Evolutionary conservation across 2,113 vertebrate species (phyloP), one percentile per base, ranked within the genome.

Genomic region (Nematolebias whitei): DNA sequence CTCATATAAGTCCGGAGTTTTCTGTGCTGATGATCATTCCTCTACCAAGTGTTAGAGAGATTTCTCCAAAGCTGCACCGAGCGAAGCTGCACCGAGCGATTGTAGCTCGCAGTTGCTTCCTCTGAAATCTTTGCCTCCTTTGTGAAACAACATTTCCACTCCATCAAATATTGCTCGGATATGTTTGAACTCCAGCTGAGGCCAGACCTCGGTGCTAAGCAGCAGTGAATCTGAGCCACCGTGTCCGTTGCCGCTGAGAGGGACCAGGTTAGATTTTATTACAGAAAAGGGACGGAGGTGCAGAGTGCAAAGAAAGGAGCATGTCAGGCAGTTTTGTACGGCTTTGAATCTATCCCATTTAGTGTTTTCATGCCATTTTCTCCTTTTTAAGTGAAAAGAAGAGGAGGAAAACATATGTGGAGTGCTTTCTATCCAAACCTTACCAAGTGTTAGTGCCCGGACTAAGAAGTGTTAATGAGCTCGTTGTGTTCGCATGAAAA

Each of bases 101-200:
- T 63, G 6, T 35, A 35, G 51, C 40, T 54, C 16, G 51, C 18
- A 13, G 54, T 66, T 71, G 23, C 66, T 77, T 79, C 76, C 45
- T 52, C 71, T 54, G 50, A 57, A 82, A 65, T 40, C 26, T 54
- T 70, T 51, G 49, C 76, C 65, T 74, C 12, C 53, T 48, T 78
- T 80, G 68, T 74, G 66, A 86, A 78, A 78, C 50, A n/a, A 35
- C 24, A 55, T 76, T 82, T 74, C 74, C 68, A 74, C 55, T 38
- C 51, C 57, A 15, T 1, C 47, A 65, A 44, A 78, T 68, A 79
- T 80, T 77, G 79, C 47, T 80, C 48, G 79, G 71, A 76, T 73
- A 68, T 39, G 51, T 76, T 71, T 84, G 74, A 83, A 82, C 63
- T 73, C 56, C 63, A 44, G 40, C 67, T 38, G 51, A 68, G 64